Percentiles rank a stretch among this genome's conserved stretches.
These are phyloP conservation scores for Hylaeus anthracinus DNA, from an alignment of 1,140 invertebrate genomes.

Conservation along the genomic window DNA sequence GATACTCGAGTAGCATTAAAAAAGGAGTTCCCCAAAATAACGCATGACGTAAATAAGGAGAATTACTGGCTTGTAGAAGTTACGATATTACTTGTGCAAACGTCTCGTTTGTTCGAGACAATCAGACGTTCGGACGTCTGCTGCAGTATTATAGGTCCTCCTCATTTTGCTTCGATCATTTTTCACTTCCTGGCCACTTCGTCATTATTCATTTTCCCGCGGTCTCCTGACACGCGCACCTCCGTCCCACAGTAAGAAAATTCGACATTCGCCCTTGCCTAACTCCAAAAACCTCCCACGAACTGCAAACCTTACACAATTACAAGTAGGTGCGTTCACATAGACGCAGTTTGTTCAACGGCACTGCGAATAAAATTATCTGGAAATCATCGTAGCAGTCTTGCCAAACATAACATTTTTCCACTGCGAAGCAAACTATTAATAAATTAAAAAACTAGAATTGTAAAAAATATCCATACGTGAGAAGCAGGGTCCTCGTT, in stretches of 20 bases:
- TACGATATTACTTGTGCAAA: slow-evolving; percentile 74
- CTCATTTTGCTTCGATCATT: slow-evolving; percentile 75
- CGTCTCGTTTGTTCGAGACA: slow-evolving; percentile 75
- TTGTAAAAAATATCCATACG: too few relatives aligned
- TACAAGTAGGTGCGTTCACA: neutral
- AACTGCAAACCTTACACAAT: slow-evolving; percentile 35
- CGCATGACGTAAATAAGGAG: slow-evolving; percentile 4
- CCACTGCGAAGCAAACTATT: neutral
- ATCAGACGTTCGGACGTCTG: slow-evolving; percentile 73
- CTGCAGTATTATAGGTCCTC: slow-evolving; percentile 72
- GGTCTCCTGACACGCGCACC: slow-evolving; percentile 68
- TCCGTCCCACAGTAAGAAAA: slow-evolving; percentile 60
- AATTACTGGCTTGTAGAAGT: neutral
- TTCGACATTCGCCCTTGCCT: slow-evolving; percentile 65
- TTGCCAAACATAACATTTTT: neutral
- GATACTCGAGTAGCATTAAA: neutral
- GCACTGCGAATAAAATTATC: neutral
- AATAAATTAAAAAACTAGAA: neutral
- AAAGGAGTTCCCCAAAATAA: neutral
- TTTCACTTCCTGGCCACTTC: slow-evolving; percentile 48
- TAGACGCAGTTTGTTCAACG: neutral
- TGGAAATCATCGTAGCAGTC: neutral
- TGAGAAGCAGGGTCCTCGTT: too few relatives aligned
- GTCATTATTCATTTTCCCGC: slow-evolving; percentile 68
- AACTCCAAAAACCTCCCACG: slow-evolving; percentile 38